Conservation (phyloP, 2,113 vertebrate species). For the Cynocephalus volans region DNA sequence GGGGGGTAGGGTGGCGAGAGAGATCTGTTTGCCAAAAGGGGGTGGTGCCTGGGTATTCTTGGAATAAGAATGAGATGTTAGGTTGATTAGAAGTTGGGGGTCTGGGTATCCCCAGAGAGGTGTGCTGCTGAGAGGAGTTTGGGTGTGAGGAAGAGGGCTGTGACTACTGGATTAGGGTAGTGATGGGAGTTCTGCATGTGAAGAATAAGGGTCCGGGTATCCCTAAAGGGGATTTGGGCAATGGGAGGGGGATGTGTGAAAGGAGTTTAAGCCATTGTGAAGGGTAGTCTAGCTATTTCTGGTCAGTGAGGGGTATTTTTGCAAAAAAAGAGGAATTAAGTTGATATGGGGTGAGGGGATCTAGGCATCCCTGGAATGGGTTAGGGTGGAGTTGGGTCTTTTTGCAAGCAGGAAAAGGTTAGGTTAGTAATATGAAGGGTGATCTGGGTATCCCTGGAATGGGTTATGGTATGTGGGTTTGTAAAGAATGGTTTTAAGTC, state of each 20-base stretch:
- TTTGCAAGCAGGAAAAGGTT: not conserved
- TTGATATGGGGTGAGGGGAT: not conserved
- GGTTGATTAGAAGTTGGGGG: not conserved
- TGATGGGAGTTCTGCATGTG: not conserved
- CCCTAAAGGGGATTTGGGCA: not conserved
- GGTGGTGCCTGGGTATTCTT: not conserved
- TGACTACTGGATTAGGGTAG: not conserved
- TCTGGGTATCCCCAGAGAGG: not conserved
- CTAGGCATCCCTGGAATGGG: not conserved
- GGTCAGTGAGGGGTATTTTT: not conserved
- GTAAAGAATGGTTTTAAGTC: not conserved
- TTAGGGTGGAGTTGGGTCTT: not conserved
- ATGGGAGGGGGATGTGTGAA: not conserved
- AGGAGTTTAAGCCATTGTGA: not conserved
- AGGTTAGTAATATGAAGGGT: not conserved
- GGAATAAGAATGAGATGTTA: not conserved
- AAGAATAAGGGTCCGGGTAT: not conserved
- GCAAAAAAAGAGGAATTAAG: not conserved
- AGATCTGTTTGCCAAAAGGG: not conserved
- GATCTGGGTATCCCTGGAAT: not conserved
- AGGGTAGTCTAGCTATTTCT: not conserved
- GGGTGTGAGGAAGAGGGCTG: not conserved
- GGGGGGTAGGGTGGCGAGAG: not conserved
- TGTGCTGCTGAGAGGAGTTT: constrained; percentile 4
- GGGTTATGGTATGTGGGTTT: not conserved